phyloP scores from a whole-genome alignment of 1,140 invertebrate genomes.

The Venturia canescens region DNA sequence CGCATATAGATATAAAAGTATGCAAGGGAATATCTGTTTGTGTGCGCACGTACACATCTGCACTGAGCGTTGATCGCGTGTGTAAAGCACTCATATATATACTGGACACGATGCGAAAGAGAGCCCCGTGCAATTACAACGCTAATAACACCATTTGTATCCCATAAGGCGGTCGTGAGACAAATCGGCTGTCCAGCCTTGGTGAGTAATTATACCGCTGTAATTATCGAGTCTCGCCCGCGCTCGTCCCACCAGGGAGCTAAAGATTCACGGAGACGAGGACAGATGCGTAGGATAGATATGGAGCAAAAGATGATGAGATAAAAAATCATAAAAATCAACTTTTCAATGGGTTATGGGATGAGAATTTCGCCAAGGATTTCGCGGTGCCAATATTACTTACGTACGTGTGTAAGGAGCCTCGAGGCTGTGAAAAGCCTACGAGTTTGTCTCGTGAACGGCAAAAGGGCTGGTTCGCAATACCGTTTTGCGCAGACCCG shows the following conservation, averaged over 20 bases:
- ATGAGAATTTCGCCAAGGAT: neutral
- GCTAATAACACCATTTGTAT: slow-evolving; percentile 64
- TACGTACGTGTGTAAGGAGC: too few species aligned
- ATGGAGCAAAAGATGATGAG: slow-evolving; percentile 9
- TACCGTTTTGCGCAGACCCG: too few species aligned
- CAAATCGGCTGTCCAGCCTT: slow-evolving; percentile 54
- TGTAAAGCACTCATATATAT: neutral
- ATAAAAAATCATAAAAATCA: neutral
- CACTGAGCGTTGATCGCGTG: neutral
- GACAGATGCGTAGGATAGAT: slow-evolving; percentile 9
- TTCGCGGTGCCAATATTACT: too few species aligned
- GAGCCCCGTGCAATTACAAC: slow-evolving; percentile 56
- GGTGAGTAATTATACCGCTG: slow-evolving; percentile 57
- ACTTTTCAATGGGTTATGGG: neutral
- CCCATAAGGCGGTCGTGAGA: slow-evolving; percentile 54
- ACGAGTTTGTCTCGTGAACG: neutral
- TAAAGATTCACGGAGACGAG: slow-evolving; percentile 22
- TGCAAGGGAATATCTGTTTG: neutral
- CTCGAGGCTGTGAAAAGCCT: too few species aligned
- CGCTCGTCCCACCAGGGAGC: slow-evolving; percentile 33
- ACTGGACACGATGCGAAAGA: slow-evolving; percentile 48
- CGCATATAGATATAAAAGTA: neutral
- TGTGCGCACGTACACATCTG: neutral
- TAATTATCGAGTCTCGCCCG: slow-evolving; percentile 55
- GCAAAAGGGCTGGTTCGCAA: neutral